These are phyloP conservation scores for Gymnocephalus cernua DNA, from an alignment of 2,113 vertebrate species.

Conservation along the genomic window DNA sequence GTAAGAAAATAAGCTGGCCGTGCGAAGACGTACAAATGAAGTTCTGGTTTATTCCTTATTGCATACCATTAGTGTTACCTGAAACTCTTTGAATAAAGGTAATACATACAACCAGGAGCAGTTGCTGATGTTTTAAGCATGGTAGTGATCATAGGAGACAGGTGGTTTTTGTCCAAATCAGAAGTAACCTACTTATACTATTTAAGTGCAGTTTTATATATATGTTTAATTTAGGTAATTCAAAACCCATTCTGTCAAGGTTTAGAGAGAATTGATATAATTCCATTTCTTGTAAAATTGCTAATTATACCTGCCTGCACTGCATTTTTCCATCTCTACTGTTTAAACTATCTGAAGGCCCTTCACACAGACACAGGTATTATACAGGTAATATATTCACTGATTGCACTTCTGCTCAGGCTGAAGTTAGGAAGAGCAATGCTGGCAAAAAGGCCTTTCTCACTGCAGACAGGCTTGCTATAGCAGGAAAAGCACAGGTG, in stretches of 20 bases:
- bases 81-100: too few species aligned
- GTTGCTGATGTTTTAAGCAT: too few species aligned
- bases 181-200: too few species aligned
- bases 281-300: background rate
- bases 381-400: background rate
- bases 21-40: too few species aligned
- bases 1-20: background rate
- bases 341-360: background rate
- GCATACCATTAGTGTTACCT: too few species aligned
- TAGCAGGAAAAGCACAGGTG: background rate
- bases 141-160: too few species aligned
- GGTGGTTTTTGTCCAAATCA: too few species aligned
- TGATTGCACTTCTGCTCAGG: slow-evolving; percentile 2
- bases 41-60: too few species aligned
- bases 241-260: background rate
- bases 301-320: background rate
- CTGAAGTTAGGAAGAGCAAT: background rate
- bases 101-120: too few species aligned
- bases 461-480: background rate
- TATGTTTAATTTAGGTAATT: background rate
- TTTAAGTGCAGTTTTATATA: too few species aligned
- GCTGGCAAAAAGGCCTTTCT: background rate
- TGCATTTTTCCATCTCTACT: background rate
- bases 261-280: background rate
- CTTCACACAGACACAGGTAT: background rate